Evolutionary conservation across 2,797 vertebrate genomes (phyloP), one percentile per base, ranked within the genome.

Genomic region (Cheirogaleus major): DNA sequence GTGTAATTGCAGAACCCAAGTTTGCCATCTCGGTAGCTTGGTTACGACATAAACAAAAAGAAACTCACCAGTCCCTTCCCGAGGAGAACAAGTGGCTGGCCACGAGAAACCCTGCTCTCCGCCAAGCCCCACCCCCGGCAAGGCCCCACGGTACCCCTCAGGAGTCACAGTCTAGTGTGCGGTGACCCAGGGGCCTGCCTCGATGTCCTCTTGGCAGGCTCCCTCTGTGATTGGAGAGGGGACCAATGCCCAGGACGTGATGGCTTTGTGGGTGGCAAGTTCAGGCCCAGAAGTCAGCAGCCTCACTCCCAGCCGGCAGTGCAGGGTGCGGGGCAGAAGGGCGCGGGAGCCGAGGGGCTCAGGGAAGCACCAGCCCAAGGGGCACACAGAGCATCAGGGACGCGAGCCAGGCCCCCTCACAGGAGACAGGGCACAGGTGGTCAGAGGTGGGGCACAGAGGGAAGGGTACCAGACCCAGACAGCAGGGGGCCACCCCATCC

Each of bases 31-130:
- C 97, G 97, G 98, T 98, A 98, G 98, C 97, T 97, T 98, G 98
- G 98, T 98, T 98, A 98, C 98, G 72, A 98, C 87, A 98, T 97
- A 98, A 97, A 99, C 98, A 98, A 98, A 98, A 96, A 98, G 98
- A 98, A 98, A 97, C 98, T 97, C 98, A 97, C 97, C 73, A 91
- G 98, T 95, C 97, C 96, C 98, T 96, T 98, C 97, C 97, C 78
- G 91, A 97, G 97, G 95, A 97, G 98, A 98, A 97, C 97, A 98
- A 98, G 95, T 92, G 96, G 59, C 91, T 67, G 45, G 57, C 88
- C 96, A 97, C 89, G 93, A 97, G 97, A 95, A 95, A 95, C 87
- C 14, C 73, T 1, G 1, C 70, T 83, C 4, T 7, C 50, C 50
- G 9, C 70, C 0, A 1, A 15, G 59, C 0, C 2, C 50, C 75